Evolutionary conservation across 2,113 vertebrate species (phyloP), one percentile per base, ranked within the genome.

Genomic region (Sus scrofa): DNA sequence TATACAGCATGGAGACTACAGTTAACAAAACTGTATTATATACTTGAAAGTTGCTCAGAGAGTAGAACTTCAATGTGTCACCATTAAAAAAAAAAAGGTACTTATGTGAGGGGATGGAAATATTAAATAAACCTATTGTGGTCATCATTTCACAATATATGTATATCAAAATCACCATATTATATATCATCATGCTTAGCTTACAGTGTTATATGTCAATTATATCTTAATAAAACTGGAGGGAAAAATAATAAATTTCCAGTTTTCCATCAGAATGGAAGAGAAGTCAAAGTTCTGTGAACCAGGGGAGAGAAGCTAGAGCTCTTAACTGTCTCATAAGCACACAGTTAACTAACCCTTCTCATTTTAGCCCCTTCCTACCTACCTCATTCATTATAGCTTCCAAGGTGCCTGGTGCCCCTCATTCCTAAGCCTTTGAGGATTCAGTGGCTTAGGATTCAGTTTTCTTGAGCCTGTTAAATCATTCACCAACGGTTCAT

Each of bases 401-500:
- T 73, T 82, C 68, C 52, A 30, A 88, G 20, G 24, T 7, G 7
- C 7, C 60, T 78, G 26, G 3, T 70, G 10, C 24, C 62, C 77
- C 63, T 65, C 56, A 74, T 73, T 91, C 86, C 75, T 87, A 96
- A 82, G 14, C 3, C 44, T 79, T 20, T 56, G 62, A 62, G 26
- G 39, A 71, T 60, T 32, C 37, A 32, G 26, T 22, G 67, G 54
- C 22, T 92, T 65, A 85, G 27, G 50, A 95, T 34, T 84, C 65
- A 7, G 27, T 70, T 44, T 78, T 68, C 32, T 32, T 60, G 62
- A 63, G 50, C n/a, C 62, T 91, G 8, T 27, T 68, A 77, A 85
- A 79, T 92, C 71, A 97, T 67, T 83, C 82, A 86, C 37, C 81
- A 88, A 34, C 60, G 58, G 7, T 44, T 94, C 56, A 78, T 50